phyloP scores from a whole-genome alignment of 1,140 invertebrate genomes.

The Danaus melanippus region DNA sequence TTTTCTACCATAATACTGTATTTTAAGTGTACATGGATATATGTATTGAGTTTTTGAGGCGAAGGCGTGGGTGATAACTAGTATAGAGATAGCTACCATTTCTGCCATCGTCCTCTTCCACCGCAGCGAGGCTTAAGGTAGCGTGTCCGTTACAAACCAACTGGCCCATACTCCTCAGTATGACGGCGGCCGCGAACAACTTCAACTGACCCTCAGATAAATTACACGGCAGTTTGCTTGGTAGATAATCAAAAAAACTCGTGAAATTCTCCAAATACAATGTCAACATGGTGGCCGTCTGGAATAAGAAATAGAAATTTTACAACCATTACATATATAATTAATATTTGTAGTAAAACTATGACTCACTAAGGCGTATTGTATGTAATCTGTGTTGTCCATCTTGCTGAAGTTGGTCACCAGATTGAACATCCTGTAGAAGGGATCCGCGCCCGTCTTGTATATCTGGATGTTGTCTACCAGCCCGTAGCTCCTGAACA shows the following conservation, averaged over 20 bases:
- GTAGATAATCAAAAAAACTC: conserved; percentile 52
- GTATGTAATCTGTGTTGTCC: conserved; percentile 74
- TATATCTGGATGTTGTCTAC: conserved; percentile 48
- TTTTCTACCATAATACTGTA: no score
- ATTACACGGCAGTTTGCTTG: conserved; percentile 21
- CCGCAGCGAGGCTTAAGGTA: conserved; percentile 71
- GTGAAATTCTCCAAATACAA: conserved; percentile 67
- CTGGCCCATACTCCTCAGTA: conserved; percentile 83
- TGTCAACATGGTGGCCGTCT: conserved; percentile 74
- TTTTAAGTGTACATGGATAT: no score
- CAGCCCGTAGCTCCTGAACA: conserved; percentile 38
- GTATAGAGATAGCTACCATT: conserved; percentile 4
- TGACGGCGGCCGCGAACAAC: conserved; percentile 73
- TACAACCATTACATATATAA: background rate
- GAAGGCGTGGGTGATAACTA: no score
- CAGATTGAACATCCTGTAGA: conserved; percentile 74
- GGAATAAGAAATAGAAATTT: conserved; percentile 30
- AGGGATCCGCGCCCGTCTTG: conserved; percentile 31
- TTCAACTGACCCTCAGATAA: conserved; percentile 46
- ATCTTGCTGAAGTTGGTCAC: conserved; percentile 76
- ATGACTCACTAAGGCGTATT: conserved; percentile 76
- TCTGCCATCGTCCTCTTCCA: conserved; percentile 27
- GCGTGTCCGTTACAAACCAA: conserved; percentile 86
- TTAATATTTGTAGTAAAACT: background rate
- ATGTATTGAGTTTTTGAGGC: no score